These are phyloP conservation scores for Uria lomvia DNA, from an alignment of 2,113 vertebrate species.

Conservation along the genomic window DNA sequence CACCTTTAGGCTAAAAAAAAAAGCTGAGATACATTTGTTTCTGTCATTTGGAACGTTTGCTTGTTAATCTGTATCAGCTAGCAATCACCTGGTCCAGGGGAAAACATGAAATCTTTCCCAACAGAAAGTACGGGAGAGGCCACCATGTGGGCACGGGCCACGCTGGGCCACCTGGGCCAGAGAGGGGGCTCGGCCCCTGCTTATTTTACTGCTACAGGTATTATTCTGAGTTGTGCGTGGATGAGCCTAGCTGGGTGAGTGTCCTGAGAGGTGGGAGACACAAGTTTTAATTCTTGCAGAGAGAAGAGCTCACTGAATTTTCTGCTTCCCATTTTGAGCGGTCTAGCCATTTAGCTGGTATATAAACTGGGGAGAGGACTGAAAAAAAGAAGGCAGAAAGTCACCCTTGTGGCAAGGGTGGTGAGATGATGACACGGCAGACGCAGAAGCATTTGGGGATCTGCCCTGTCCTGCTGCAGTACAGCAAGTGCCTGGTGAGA, in stretches of 20 bases:
- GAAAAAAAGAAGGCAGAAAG: neutral
- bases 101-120: neutral
- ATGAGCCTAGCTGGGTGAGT: neutral
- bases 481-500: neutral
- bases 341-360: neutral
- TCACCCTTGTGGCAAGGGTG: rapidly evolving
- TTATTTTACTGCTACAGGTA: neutral
- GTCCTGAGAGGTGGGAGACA: neutral
- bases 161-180: neutral
- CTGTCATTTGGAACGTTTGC: neutral
- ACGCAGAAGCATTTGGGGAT: neutral
- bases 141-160: neutral
- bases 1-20: neutral
- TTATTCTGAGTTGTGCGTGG: neutral
- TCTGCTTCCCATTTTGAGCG: neutral
- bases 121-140: neutral
- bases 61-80: neutral
- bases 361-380: neutral
- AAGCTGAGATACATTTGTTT: neutral
- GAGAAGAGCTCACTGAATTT: neutral
- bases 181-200: neutral
- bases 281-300: neutral
- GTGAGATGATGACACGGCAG: neutral
- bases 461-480: neutral
- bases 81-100: neutral